Evolutionary conservation across 2,113 vertebrate species (phyloP).

Genomic region (Brachyhypopomus gauderio): DNA sequence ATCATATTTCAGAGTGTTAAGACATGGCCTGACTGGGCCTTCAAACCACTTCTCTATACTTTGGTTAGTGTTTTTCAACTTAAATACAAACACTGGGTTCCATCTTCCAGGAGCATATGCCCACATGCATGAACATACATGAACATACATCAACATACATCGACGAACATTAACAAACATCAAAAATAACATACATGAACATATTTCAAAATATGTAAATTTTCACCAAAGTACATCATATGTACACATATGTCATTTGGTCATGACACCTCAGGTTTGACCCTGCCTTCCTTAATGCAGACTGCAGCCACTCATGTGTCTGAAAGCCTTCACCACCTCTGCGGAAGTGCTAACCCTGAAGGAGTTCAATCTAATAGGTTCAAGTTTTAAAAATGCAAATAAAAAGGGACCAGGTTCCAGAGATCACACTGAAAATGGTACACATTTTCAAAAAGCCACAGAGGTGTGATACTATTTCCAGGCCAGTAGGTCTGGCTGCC

Average conservation of each 20-base stretch:
- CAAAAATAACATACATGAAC: constrained; percentile 3
- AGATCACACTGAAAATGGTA: too few relatives aligned
- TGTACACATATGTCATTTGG: too few relatives aligned
- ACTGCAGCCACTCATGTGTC: constrained; percentile 71
- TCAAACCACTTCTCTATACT: not conserved
- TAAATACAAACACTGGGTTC: constrained; percentile 1
- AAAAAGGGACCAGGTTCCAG: too few relatives aligned
- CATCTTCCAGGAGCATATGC: constrained; percentile 17
- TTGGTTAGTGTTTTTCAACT: not conserved
- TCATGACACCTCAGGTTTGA: constrained; percentile 38
- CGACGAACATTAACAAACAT: not conserved
- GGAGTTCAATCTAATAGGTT: too few relatives aligned
- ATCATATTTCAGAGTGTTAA: not conserved
- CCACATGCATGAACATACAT: constrained; percentile 21
- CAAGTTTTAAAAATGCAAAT: too few relatives aligned
- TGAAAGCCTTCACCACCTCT: constrained; percentile 10
- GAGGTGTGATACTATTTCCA: constrained; percentile 19
- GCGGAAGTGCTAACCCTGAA: constrained; percentile 11
- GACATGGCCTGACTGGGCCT: not conserved
- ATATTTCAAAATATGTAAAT: not conserved
- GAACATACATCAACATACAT: too few relatives aligned
- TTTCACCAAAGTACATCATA: too few relatives aligned
- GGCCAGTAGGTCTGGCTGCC: constrained; percentile 24
- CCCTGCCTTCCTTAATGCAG: constrained; percentile 60
- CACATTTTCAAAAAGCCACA: constrained; percentile 7